Evolutionary conservation across 2,113 vertebrate genomes (phyloP), one percentile per base, ranked within the genome.

Genomic region (Lagopus leucura): DNA sequence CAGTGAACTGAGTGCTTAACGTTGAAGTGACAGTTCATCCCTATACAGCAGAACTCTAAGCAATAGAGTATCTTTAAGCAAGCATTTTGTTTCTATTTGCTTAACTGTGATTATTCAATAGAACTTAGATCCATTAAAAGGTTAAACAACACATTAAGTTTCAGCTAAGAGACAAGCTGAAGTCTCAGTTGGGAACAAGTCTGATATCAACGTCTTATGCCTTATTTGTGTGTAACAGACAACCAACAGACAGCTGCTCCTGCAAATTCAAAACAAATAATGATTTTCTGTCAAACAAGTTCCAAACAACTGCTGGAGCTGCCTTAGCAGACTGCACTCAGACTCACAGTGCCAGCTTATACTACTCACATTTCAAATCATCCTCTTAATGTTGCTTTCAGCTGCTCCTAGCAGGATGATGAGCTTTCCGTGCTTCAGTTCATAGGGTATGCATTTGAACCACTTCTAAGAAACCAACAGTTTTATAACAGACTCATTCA

Each of bases 281-380:
- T 11, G 58, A 89, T 77, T 88, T 95, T 79, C 85, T 91, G 72
- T 60, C 85, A 95, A 77, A 67, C 28, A 77, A 69, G 9, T 75
- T 43, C 30, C 64, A 69, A 75, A 45, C 25, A 94, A 80, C 3
- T 4, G 40, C 28, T 94, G 70, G 60, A 90, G 50, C 45, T 90
- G 21, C 9, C 32, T 67, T 21, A 3, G 61, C 40, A 86, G 57
- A 32, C 42, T 60, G 16, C 13, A 50, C 20, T 77, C 60, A 66
- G 32, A 83, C 42, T 38, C 61, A 83, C n/a, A 55, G 42, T 55
- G 45, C 12, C 67, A 48, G 50, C 10, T 65, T 70, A 61, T 36
- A 48, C 32, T 38, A 42, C 27, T 92, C 36, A 30, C 40, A 28
- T 54, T 54, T 76, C 42, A 80, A 77, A 47, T 43, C 65, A 45